A percentile compares a stretch with the other conserved stretches of the same genome.
Evolutionary conservation across 2,888 invertebrate species (phyloP).

Genomic region (Drosophila meridionalis): DNA sequence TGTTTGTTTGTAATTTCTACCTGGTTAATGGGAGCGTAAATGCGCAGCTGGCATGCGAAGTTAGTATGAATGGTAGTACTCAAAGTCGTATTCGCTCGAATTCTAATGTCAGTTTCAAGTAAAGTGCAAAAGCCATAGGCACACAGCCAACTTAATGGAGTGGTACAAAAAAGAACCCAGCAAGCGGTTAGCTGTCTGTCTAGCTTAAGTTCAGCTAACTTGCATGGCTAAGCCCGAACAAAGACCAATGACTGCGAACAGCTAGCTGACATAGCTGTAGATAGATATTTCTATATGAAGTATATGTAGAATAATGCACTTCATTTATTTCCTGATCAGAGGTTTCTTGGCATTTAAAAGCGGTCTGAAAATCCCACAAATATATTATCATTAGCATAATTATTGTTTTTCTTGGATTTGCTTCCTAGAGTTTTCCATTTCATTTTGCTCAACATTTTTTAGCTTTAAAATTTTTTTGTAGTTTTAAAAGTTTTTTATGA

Average conservation of each 20-base stretch:
- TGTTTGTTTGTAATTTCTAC: constrained; percentile 55
- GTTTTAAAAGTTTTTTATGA: background rate
- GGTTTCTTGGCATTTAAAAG: background rate
- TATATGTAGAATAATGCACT: background rate
- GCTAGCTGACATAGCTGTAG: constrained; percentile 24
- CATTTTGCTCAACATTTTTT: background rate
- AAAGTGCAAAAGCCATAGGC: constrained; percentile 75
- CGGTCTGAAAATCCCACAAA: background rate
- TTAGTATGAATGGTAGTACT: constrained; percentile 44
- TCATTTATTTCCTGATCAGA: background rate
- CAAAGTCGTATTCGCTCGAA: constrained; percentile 37
- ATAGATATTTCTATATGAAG: background rate
- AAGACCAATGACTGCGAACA: constrained; percentile 42
- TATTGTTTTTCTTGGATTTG: background rate
- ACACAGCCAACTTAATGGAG: constrained; percentile 71
- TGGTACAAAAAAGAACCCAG: constrained; percentile 57
- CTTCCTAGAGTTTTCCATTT: background rate
- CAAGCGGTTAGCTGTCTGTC: constrained; percentile 41
- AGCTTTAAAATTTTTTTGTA: background rate
- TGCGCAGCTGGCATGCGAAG: constrained; percentile 78
- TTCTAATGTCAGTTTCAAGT: constrained; percentile 70
- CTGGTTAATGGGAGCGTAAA: constrained; percentile 78
- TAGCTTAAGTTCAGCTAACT: constrained; percentile 43
- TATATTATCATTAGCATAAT: background rate
- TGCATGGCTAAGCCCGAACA: constrained; percentile 43